A percentile compares a stretch with the other conserved stretches of the same genome.
Evolutionary conservation across 2,888 invertebrate genomes (phyloP).

Genomic region (Tachina lurida): DNA sequence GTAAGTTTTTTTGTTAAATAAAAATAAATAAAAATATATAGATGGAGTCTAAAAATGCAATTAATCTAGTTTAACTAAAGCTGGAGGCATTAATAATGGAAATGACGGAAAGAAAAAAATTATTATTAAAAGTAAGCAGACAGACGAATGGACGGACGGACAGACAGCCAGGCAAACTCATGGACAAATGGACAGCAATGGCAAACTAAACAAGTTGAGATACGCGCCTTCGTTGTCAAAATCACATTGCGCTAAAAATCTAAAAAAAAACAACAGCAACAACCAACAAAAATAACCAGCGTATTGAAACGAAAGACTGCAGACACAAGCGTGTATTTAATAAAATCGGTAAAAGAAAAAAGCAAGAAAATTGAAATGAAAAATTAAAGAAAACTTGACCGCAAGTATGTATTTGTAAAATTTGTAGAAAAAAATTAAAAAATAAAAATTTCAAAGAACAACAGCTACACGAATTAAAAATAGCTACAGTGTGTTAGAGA

Average conservation of each 20-base stretch:
- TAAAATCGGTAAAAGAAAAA: conserved; percentile 54
- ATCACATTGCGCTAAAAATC: conserved; percentile 51
- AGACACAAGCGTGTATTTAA: conserved; percentile 69
- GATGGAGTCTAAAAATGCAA: conserved; percentile 62
- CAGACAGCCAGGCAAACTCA: conserved; percentile 13
- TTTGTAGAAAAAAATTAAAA: conserved; percentile 4
- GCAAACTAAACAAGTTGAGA: conserved; percentile 58
- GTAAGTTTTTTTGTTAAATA: not conserved
- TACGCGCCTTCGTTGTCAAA: conserved; percentile 62
- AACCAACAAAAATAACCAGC: conserved; percentile 30
- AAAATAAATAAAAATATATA: not conserved
- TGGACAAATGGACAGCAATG: conserved; percentile 48
- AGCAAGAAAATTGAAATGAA: conserved; percentile 45
- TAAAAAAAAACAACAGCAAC: conserved; percentile 1
- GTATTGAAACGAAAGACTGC: conserved; percentile 68
- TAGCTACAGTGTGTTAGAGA: conserved; percentile 3
- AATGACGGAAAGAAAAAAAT: conserved; percentile 66
- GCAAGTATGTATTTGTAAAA: conserved; percentile 57
- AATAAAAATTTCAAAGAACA: conserved; percentile 19
- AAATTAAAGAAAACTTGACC: conserved; percentile 68
- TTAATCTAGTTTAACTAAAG: conserved; percentile 70
- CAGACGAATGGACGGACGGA: conserved; percentile 14
- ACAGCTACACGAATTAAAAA: conserved; percentile 30
- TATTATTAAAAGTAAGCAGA: conserved; percentile 36
- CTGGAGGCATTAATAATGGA: conserved; percentile 69